A percentile compares a stretch with the other conserved stretches of the same genome.
Conservation (phyloP, 2,888 invertebrate genomes). For the Luperina nickerlii region DNA sequence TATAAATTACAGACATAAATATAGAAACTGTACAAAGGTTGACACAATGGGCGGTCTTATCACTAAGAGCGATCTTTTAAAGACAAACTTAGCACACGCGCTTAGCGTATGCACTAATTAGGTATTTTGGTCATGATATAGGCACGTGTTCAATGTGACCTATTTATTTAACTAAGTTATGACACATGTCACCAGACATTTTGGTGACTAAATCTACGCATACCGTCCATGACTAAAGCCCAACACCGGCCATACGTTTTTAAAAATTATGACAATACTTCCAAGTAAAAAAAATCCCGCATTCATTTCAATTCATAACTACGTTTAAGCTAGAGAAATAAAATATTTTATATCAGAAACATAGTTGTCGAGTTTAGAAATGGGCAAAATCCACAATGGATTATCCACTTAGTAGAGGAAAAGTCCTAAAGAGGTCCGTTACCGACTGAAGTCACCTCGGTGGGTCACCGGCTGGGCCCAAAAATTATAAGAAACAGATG, state of each 20-base stretch:
- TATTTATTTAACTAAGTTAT: constrained; percentile 7
- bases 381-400: too few relatives aligned
- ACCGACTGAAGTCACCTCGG: neutral
- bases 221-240: neutral
- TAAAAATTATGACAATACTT: neutral
- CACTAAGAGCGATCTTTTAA: too few relatives aligned
- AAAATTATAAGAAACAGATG: neutral
- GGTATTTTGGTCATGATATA: neutral
- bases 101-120: neutral
- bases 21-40: too few relatives aligned
- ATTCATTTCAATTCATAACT: neutral
- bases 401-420: accelerated
- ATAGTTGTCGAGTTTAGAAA: neutral
- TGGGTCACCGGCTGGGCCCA: neutral
- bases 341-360: neutral
- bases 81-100: too few relatives aligned
- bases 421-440: neutral
- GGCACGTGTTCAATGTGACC: constrained; percentile 2
- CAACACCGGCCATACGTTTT: neutral
- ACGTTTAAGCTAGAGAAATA: neutral
- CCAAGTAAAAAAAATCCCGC: neutral
- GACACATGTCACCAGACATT: neutral
- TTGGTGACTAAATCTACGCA: neutral
- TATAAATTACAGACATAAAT: too few relatives aligned
- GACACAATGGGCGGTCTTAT: too few relatives aligned